Evolutionary conservation across 2,888 invertebrate genomes (phyloP), one percentile per base, ranked within the genome.

Genomic region (Andrena fulva): DNA sequence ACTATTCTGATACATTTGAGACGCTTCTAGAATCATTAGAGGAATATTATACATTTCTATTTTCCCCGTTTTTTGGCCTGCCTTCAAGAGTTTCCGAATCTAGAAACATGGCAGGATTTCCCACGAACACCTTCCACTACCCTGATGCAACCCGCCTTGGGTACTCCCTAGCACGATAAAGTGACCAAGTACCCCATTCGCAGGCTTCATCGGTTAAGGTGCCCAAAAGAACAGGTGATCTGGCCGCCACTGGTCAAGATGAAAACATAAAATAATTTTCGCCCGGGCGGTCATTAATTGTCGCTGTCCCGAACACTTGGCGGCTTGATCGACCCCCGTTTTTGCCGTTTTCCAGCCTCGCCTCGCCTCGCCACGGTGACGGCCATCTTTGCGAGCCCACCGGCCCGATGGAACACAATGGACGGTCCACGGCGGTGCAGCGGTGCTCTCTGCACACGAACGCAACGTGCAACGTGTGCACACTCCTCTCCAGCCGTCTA

Each of bases 201-300:
- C 24, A 42, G 20, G 1, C 16, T 7, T 16, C 27, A 48, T 33
- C 42, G 35, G 59, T 6, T 8, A 12, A 24, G 56, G 24, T 59
- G 42, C 7, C 68, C 54, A 33, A 79, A 79, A 76, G 67, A 69
- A 74, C 63, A 10, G 79, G 66, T 62, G 77, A 66, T 63, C 63
- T 54, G 42, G 35, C n/a, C 75, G 75, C 31, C 68, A 66, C 69
- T 54, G 70, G 29, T 16, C 71, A 54, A 59, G 90, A 91, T 91
- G 91, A 91, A 91, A 91, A 90, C 91, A 91, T 91, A 91, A 91
- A 91, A 90, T 88, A 89, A 91, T 91, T 89, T 87, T 90, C 90
- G 90, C 89, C 85, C 86, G 59, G 88, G 68, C 24, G 72, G 88
- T 86, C 91, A 90, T 91, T 91, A 91, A 91, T 91, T 90, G 90